These are phyloP conservation scores for Sturnus vulgaris DNA, from an alignment of 2,113 vertebrate species.

Conservation along the genomic window DNA sequence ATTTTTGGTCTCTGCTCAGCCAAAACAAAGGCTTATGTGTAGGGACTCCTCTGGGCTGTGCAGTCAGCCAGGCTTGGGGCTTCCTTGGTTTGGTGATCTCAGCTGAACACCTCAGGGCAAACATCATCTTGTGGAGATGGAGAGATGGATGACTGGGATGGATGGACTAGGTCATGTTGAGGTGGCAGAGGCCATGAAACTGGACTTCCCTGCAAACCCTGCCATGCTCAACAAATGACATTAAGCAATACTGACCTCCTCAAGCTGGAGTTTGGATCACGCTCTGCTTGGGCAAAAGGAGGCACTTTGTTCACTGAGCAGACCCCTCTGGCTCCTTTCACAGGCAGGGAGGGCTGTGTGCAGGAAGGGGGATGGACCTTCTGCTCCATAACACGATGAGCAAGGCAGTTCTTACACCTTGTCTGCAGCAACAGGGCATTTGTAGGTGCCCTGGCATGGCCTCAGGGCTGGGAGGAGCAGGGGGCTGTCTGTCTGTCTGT, in stretches of 20 bases:
- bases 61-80: neutral
- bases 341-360: neutral
- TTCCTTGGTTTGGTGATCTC: neutral
- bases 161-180: neutral
- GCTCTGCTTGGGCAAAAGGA: neutral
- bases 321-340: neutral
- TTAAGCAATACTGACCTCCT: neutral
- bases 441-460: neutral
- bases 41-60: neutral
- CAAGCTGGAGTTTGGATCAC: neutral
- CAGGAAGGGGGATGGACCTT: neutral
- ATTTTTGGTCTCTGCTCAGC: neutral
- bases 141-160: neutral
- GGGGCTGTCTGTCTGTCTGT: neutral
- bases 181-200: neutral
- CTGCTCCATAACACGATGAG: rapidly evolving
- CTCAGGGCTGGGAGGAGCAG: neutral
- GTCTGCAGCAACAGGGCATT: rapidly evolving
- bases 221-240: rapidly evolving
- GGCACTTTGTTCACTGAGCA: neutral
- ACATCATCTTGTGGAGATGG: neutral
- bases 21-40: neutral
- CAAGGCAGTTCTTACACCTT: neutral
- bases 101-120: neutral
- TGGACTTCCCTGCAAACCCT: neutral